Evolutionary conservation across 2,113 vertebrate genomes (phyloP).

Genomic region (Mandrillus leucophaeus): DNA sequence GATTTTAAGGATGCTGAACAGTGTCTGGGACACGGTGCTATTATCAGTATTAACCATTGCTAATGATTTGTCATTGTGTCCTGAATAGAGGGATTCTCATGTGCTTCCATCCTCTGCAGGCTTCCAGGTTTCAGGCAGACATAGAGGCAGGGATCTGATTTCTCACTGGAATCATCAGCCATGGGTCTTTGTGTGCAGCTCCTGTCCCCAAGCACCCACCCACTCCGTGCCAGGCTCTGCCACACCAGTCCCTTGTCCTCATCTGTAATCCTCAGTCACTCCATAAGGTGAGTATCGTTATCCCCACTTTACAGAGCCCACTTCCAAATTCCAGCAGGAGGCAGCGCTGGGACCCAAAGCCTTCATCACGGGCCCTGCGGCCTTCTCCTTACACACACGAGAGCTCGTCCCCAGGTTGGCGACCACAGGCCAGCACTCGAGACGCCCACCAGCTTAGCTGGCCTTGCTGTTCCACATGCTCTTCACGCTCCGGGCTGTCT

Average conservation of each 20-base stretch:
- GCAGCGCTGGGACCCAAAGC: neutral
- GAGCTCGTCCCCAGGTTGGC: neutral
- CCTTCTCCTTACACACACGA: neutral
- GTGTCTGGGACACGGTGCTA: too few relatives aligned
- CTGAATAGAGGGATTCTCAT: neutral
- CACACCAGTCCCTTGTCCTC: neutral
- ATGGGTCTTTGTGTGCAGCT: neutral
- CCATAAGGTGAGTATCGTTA: neutral
- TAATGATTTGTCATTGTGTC: too few relatives aligned
- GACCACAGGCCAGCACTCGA: too few relatives aligned
- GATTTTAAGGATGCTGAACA: neutral
- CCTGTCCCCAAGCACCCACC: too few relatives aligned
- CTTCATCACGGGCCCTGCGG: neutral
- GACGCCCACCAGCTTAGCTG: accelerated
- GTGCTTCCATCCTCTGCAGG: neutral
- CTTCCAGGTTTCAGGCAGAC: neutral
- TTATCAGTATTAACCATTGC: neutral
- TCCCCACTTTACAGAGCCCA: neutral
- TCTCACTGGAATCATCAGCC: neutral
- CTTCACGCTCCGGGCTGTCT: neutral
- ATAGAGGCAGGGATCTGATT: neutral
- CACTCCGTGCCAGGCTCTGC: too few relatives aligned
- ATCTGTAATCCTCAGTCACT: too few relatives aligned
- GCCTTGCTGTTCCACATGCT: neutral
- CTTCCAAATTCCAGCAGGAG: neutral